These are phyloP conservation scores for Ophioninae sp. DNA, from an alignment of 2,888 invertebrate genomes.

Conservation along the genomic window DNA sequence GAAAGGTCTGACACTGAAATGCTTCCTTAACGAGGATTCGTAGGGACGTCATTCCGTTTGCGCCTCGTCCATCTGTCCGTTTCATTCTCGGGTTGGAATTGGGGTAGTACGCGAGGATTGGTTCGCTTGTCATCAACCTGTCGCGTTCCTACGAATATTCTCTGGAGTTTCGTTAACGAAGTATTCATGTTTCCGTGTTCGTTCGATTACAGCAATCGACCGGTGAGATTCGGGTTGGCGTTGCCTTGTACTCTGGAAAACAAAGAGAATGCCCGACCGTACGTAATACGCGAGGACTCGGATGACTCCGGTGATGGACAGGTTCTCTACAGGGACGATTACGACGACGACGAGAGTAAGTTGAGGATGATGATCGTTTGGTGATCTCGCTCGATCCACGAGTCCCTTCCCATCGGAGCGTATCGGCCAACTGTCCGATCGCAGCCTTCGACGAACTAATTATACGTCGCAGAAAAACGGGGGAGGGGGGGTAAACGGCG, in stretches of 20 bases:
- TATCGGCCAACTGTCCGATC: constrained; percentile 47
- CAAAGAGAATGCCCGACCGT: constrained; percentile 93
- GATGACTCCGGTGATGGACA: constrained; percentile 84
- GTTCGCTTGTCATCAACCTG: constrained; percentile 72
- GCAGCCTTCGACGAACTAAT: constrained; percentile 78
- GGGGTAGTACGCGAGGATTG: constrained; percentile 66
- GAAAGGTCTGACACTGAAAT: too few relatives aligned
- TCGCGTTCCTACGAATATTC: constrained; percentile 29
- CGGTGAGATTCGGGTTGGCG: constrained; percentile 88
- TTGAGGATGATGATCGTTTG: constrained; percentile 8
- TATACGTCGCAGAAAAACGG: constrained; percentile 74
- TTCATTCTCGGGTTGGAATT: not conserved
- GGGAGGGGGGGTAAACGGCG: constrained; percentile 33
- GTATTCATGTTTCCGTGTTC: constrained; percentile 1
- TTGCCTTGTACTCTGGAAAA: constrained; percentile 91
- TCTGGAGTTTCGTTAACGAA: not conserved
- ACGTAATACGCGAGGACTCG: constrained; percentile 86
- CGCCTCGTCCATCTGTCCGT: constrained; percentile 15
- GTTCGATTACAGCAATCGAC: constrained; percentile 85
- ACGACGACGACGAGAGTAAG: constrained; percentile 85
- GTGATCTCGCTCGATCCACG: too few relatives aligned
- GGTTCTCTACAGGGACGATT: constrained; percentile 89
- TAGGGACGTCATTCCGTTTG: constrained; percentile 40
- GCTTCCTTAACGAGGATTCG: too few relatives aligned
- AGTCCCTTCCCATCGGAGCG: constrained; percentile 26